Evolutionary conservation across 2,888 invertebrate species (phyloP).

Genomic region (Drosophila setosimentum): DNA sequence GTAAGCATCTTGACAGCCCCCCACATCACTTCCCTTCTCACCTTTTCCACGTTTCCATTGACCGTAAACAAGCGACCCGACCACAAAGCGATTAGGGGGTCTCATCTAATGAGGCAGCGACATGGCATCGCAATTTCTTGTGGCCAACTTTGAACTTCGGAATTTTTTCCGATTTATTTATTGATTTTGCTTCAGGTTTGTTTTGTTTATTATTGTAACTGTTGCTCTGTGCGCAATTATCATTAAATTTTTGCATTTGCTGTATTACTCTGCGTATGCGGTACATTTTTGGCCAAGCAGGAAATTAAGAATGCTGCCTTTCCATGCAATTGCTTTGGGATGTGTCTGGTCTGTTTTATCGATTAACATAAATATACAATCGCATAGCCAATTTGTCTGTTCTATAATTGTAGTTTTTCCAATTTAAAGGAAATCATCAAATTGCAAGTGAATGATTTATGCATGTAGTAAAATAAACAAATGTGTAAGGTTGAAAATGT

Average conservation of each 20-base stretch:
- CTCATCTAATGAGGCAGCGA: slow-evolving; percentile 64
- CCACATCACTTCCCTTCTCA: background rate
- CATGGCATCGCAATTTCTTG: slow-evolving; percentile 57
- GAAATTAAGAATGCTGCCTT: slow-evolving; percentile 41
- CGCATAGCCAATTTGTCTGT: slow-evolving; percentile 5
- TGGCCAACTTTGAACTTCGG: slow-evolving; percentile 72
- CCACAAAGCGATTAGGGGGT: slow-evolving; percentile 31
- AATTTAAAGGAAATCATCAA: slow-evolving; percentile 34
- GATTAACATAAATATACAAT: slow-evolving; percentile 39
- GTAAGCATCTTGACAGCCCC: slow-evolving; percentile 35
- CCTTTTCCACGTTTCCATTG: background rate
- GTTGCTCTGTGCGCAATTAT: slow-evolving; percentile 61
- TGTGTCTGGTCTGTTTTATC: slow-evolving; percentile 7
- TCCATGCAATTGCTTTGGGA: slow-evolving; percentile 22
- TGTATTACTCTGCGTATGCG: slow-evolving; percentile 66
- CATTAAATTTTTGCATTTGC: slow-evolving; percentile 74
- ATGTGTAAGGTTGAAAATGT: background rate
- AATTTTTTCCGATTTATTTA: slow-evolving; percentile 32
- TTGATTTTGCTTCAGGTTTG: slow-evolving; percentile 41
- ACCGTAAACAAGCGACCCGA: slow-evolving; percentile 53
- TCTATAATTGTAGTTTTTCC: background rate
- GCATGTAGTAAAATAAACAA: background rate
- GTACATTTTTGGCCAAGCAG: slow-evolving; percentile 62
- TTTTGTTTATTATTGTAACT: slow-evolving; percentile 44
- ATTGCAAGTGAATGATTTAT: slow-evolving; percentile 2